Evolutionary conservation across 1,140 invertebrate species (phyloP), one percentile per base, ranked within the genome.

Genomic region (Drosophila arawakana): DNA sequence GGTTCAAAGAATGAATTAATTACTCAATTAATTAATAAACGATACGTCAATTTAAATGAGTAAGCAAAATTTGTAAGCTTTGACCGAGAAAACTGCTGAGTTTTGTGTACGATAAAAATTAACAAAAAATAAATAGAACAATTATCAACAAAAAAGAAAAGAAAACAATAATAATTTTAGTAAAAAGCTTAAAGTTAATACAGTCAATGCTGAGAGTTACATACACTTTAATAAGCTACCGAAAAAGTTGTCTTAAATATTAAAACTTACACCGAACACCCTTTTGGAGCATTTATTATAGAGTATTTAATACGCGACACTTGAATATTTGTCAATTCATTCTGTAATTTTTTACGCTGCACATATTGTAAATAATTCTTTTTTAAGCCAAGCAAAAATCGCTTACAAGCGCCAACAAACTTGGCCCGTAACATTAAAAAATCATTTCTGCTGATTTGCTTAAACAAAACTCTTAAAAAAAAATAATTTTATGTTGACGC

Each of bases 361-460:
- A 6, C 21, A 25, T 39, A 72, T 54, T 58, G 70, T 78, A 68
- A 83, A 77, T 83, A 74, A 55, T 52, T 73, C 50, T 62, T 43
- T 57, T 75, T 57, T 50, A 44, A 72, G 59, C 57, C 58, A 70
- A 73, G 69, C 57, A 50, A 77, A 83, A 73, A 65, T 10, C 77
- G 74, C 73, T 84, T 84, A 84, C 81, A 84, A 84, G 81, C 77
- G 81, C 81, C 81, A 84, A 69, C 73, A 77, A 80, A 79, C 65
- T 84, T 83, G 77, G 81, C 68, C 50, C 41, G 55, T 60, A 80
- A 80, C 67, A 78, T 54, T 49, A 61, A 70, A 82, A 73, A 82
- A 76, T 72, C 68, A 62, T 73, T 84, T 80, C 49, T 74, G 81
- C 81, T 84, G 81, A 84, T 80, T 80, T 80, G 77, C 66, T 84